Base-by-base conservation (phyloP, 1,140 invertebrate species). In the Anastrepha obliqua region DNA sequence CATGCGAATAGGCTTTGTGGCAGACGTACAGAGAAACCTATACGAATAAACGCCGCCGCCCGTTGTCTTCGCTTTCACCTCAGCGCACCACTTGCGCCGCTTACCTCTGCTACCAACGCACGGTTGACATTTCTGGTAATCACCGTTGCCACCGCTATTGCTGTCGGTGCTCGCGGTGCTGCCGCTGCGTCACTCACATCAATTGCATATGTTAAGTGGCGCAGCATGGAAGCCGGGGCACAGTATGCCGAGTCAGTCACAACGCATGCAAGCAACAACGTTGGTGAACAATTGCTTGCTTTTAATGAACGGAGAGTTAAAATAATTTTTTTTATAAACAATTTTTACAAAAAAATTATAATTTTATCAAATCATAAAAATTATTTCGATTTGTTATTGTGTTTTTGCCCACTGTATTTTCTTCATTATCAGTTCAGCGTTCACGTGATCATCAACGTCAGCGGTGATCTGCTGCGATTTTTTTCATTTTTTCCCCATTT, bases 171-270 rank as follows among this genome's bases (percentile, higher is more conserved):
- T 81, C 29, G 29, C 29, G n/a, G n/a, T 55, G 20, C 17, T 29
- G n/a, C 74, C 47, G 74, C 74, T 81, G 74, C n/a, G 74, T 47
- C 47, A 81, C 47, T 55, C 74, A 81, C 74, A 55, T 81, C 74
- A 81, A 81, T 81, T 81, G 44, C 74, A 58, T 55, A 81, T 81
- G 74, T 81, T 81, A 81, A 81, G 74, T 81, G 74, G 74, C 74
- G n/a, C 74, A 81, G 74, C 74, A 81, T 51, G 74, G 47, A 81
- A 17, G 67, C n/a, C n/a, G 74, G 74, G 20, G 74, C 20, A 81
- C 74, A 29, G 74, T 29, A 47, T 17, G 70, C 20, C 29, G 42
- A 13, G 1, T 74, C 70, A 4, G 5, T 64, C 29, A 29, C 29
- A 29, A 29, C 29, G 29, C 29, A 29, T 29, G 29, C 29, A 29